Evolutionary conservation across 2,888 invertebrate species (phyloP), one percentile per base, ranked within the genome.

Genomic region (Perizoma affinitatum): DNA sequence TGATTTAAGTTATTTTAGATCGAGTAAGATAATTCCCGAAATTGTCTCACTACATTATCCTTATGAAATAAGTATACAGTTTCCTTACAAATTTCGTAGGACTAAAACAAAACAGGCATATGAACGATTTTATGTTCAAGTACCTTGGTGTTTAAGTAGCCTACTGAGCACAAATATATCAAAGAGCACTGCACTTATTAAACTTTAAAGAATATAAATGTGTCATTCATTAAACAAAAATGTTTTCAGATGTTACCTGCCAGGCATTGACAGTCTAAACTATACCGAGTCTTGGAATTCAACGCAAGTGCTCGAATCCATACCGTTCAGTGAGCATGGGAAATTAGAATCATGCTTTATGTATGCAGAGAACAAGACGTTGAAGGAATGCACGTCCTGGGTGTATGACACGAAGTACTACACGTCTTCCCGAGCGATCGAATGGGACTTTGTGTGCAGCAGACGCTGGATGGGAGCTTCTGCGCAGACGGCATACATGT

Each of bases 391-490:
- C 73, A 69, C 81, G 6, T 84, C 93, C 0, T 97, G 96, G 94
- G 94, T 95, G 0, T 97, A 96, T 80, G 95, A 97, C 76, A 93
- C 92, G 2, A 95, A 95, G 0, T 96, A 95, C 78, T 96, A 95
- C 73, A 86, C 94, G 60, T 94, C 95, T 0, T 96, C 97, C 0
- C 93, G 96, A 36, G 95, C 95, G 3, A 96, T 96, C 38, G 96
- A 97, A 83, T 97, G 97, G 97, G 87, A 96, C 79, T 95, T 97
- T 61, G 97, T 97, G 0, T 97, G 97, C 80, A 94, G 94, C 65
- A 90, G 93, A 43, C 93, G 96, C 47, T 97, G 97, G 97, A 95
- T 96, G 95, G 96, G 96, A 3, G 95, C 97, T 0, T 84, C 95
- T 0, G 95, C 96, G 0, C 97, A 97, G 78, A 95, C 96, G 0